A percentile compares a stretch with the other conserved stretches of the same genome.
These are phyloP conservation scores for Liparis tanakae DNA, from an alignment of 2,797 vertebrate genomes.

Conservation along the genomic window DNA sequence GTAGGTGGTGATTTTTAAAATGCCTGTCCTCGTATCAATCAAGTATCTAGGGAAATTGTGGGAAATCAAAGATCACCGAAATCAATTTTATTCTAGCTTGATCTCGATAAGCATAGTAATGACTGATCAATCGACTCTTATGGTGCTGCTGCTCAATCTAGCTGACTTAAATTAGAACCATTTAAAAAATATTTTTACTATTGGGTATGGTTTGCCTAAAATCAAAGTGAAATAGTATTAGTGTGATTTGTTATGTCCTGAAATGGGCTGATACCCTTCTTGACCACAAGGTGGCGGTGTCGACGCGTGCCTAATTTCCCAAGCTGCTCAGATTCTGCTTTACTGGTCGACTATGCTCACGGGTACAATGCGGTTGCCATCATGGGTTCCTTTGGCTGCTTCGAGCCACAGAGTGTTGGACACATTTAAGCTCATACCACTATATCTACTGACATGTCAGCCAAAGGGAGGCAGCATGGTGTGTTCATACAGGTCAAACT, in stretches of 20 bases:
- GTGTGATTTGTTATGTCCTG: not conserved
- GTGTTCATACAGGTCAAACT: too few relatives aligned
- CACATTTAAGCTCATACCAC: too few relatives aligned
- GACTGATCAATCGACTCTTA: not conserved
- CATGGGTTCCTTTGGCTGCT: too few relatives aligned
- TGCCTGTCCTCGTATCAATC: slow-evolving; percentile 23
- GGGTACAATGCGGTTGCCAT: too few relatives aligned
- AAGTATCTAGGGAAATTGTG: not conserved
- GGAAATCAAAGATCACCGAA: not conserved
- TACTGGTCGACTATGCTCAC: too few relatives aligned
- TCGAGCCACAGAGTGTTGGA: too few relatives aligned
- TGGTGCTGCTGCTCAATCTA: not conserved
- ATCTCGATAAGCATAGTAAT: not conserved
- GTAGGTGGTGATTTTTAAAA: slow-evolving; percentile 79
- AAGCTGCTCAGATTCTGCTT: too few relatives aligned
- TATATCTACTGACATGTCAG: too few relatives aligned
- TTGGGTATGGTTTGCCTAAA: not conserved
- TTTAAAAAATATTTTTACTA: not conserved
- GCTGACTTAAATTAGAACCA: not conserved
- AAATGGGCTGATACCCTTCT: not conserved
- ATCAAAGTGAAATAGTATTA: not conserved
- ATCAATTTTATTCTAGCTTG: not conserved
- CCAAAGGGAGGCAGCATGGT: too few relatives aligned
- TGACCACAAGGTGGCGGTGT: slow-evolving; percentile 45
- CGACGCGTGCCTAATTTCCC: not conserved